Conservation (phyloP, 2,797 vertebrate genomes). For the Enteromius radiatus region DNA sequence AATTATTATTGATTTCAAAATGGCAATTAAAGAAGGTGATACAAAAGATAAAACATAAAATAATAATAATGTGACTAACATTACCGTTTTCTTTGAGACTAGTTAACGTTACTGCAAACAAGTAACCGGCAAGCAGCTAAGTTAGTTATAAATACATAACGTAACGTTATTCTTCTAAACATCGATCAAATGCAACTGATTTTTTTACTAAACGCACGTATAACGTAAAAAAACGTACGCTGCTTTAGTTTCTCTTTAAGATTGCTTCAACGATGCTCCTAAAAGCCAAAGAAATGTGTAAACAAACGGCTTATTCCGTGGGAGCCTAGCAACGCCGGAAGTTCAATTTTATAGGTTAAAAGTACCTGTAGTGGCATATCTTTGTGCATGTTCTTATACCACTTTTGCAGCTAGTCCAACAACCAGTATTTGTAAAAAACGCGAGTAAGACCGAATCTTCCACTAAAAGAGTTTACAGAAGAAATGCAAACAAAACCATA, state of each 20-base stretch:
- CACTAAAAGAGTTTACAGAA: too few relatives aligned
- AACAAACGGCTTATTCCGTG: constrained; percentile 50
- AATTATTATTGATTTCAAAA: neutral
- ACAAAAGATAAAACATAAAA: neutral
- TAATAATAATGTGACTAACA: neutral
- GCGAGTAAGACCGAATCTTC: too few relatives aligned
- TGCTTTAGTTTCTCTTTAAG: neutral
- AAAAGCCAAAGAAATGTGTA: constrained; percentile 22
- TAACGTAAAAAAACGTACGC: neutral
- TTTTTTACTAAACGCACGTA: neutral
- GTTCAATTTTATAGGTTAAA: constrained; percentile 35
- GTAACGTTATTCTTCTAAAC: neutral
- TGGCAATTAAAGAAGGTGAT: neutral
- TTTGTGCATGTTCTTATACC: too few relatives aligned
- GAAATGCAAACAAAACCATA: too few relatives aligned
- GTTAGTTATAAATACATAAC: neutral
- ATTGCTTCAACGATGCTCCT: neutral
- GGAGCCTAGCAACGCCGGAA: constrained; percentile 56
- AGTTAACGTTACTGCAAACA: neutral
- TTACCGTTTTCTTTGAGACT: neutral
- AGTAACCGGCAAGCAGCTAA: neutral
- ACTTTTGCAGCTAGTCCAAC: too few relatives aligned
- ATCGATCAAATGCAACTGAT: neutral
- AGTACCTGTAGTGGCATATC: too few relatives aligned
- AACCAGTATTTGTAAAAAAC: too few relatives aligned